Conservation (phyloP, 2,797 vertebrate genomes). For the Champsocephalus esox region DNA sequence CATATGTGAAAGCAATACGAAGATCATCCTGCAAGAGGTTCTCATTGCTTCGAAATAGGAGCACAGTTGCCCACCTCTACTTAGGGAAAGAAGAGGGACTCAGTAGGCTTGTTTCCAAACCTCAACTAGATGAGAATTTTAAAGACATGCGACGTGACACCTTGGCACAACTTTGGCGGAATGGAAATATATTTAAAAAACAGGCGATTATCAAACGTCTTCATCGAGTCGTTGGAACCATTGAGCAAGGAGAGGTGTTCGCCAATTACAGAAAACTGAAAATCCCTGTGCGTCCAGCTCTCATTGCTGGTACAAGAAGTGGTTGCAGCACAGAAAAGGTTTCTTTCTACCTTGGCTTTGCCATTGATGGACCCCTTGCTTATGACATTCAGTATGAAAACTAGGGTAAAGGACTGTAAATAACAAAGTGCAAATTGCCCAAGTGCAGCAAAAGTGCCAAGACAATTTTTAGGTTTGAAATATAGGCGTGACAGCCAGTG, state of each 20-base stretch:
- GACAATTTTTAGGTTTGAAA: not conserved
- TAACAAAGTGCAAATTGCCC: not conserved
- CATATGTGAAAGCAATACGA: conserved; percentile 64
- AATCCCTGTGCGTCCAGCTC: conserved; percentile 76
- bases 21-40: conserved; percentile 59
- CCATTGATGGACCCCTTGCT: conserved; percentile 81
- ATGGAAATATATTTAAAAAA: conserved; percentile 82
- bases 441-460: not conserved
- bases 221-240: conserved; percentile 73
- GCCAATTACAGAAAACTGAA: conserved; percentile 75
- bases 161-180: conserved; percentile 77
- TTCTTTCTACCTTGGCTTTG: conserved; percentile 87
- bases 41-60: conserved; percentile 65
- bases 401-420: not conserved
- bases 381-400: conserved; percentile 80
- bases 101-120: conserved; percentile 81
- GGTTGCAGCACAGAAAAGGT: conserved; percentile 83
- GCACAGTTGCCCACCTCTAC: conserved; percentile 80
- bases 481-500: not conserved
- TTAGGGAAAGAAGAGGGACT: conserved; percentile 72
- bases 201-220: conserved; percentile 70
- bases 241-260: conserved; percentile 74
- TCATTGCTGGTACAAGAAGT: conserved; percentile 69
- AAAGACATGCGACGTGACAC: conserved; percentile 38
- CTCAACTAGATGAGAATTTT: conserved; percentile 78